Conservation (phyloP, 2,797 vertebrate species). For the Thripadectes ignobilis region DNA sequence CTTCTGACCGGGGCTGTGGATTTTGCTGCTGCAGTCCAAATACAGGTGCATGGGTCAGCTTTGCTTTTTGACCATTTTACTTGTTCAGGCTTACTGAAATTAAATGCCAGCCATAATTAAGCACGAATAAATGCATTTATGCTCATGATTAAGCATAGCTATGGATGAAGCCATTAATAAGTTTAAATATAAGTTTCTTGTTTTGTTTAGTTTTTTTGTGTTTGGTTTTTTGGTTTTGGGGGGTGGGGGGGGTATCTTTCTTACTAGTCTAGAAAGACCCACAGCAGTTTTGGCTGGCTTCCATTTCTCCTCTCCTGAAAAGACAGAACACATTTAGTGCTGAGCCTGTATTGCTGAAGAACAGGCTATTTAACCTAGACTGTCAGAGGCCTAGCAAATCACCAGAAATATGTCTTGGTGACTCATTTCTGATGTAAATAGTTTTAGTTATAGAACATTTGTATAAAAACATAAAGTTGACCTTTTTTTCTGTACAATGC, state of each 20-base stretch:
- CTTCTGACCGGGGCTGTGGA: background rate
- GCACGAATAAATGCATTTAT: background rate
- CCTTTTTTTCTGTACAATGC: background rate
- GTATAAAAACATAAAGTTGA: background rate
- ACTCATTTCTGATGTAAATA: background rate
- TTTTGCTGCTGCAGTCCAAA: background rate
- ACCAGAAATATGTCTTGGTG: constrained; percentile 7
- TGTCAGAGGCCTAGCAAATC: constrained; percentile 3
- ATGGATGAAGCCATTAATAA: background rate
- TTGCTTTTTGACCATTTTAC: background rate
- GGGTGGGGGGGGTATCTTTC: background rate
- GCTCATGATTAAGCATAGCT: background rate
- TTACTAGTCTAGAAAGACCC: background rate
- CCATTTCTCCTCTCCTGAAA: background rate
- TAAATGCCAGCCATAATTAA: background rate
- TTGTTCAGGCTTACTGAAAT: background rate
- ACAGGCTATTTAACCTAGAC: background rate
- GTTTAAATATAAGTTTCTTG: background rate
- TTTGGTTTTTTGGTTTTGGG: no score
- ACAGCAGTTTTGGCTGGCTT: background rate
- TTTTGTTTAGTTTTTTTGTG: no score
- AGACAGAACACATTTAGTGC: background rate
- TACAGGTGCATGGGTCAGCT: background rate
- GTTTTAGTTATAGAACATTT: background rate
- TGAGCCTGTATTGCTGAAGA: background rate